Conservation (phyloP, 2,113 vertebrate species). For the Protomyctophum bolini region DNA sequence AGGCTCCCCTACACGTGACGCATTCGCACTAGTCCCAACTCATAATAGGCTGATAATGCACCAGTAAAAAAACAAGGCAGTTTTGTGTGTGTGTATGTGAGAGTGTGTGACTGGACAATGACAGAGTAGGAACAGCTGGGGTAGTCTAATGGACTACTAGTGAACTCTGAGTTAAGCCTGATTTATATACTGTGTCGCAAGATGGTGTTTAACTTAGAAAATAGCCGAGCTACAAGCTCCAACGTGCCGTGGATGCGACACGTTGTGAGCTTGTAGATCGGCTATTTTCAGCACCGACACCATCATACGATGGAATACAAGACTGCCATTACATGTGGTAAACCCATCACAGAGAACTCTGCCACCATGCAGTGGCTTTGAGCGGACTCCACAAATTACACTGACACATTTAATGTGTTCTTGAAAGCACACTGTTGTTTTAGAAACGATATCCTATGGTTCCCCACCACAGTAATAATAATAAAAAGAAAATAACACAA, state of each 20-base stretch:
- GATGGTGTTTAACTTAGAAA: too few relatives aligned
- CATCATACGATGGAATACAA: too few relatives aligned
- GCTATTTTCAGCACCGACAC: too few relatives aligned
- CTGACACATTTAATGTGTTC: constrained; percentile 31
- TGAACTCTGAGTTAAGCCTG: constrained; percentile 44
- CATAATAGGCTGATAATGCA: too few relatives aligned
- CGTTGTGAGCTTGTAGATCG: too few relatives aligned
- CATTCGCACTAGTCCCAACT: too few relatives aligned
- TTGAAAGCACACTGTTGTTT: constrained; percentile 56
- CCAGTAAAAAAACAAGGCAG: too few relatives aligned
- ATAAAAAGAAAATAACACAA: too few relatives aligned
- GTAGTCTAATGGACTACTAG: constrained; percentile 32
- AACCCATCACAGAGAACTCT: constrained; percentile 48
- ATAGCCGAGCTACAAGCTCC: too few relatives aligned
- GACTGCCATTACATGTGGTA: constrained; percentile 46
- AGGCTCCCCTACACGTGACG: too few relatives aligned
- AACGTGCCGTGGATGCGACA: too few relatives aligned
- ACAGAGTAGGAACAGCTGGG: constrained; percentile 51
- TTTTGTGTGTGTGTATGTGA: neutral
- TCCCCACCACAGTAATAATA: neutral
- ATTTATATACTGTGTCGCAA: too few relatives aligned
- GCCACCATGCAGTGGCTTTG: constrained; percentile 3
- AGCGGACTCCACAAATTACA: constrained; percentile 40
- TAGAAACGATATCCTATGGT: constrained; percentile 30
- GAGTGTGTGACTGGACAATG: constrained; percentile 27